Conservation (phyloP, 2,888 invertebrate species). For the Brachyptera risi region DNA sequence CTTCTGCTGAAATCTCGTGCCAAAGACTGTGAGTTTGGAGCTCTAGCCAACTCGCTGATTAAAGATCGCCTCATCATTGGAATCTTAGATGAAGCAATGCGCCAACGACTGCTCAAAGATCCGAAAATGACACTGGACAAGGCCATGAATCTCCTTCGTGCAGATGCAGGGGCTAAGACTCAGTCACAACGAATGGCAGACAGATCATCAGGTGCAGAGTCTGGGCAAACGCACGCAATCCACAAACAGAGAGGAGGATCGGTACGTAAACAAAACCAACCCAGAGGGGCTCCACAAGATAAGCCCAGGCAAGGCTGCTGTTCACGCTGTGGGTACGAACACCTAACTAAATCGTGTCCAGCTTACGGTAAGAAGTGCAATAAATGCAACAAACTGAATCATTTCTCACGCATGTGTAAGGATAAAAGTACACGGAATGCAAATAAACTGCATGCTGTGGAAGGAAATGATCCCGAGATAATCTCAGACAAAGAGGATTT, state of each 20-base stretch:
- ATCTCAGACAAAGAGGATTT: no score
- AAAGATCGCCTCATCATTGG: not conserved
- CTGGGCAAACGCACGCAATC: not conserved
- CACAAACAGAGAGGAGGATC: not conserved
- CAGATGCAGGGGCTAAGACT: not conserved
- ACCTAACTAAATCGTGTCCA: not conserved
- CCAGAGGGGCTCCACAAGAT: not conserved
- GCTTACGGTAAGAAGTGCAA: not conserved
- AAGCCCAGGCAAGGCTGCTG: not conserved
- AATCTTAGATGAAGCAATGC: not conserved
- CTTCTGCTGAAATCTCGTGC: not conserved
- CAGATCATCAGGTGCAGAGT: not conserved
- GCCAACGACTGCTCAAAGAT: not conserved
- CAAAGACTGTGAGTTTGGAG: not conserved
- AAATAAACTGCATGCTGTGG: no score
- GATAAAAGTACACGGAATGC: not conserved
- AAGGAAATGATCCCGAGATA: no score
- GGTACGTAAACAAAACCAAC: not conserved
- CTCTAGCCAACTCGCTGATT: not conserved
- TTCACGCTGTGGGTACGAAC: not conserved
- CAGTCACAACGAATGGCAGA: not conserved
- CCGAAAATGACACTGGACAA: not conserved
- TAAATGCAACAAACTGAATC: not conserved
- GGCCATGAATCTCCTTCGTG: not conserved
- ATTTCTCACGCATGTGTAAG: conserved; percentile 34